Percentiles rank a stretch among this genome's conserved stretches.
Conservation (phyloP, 2,797 vertebrate genomes). For the Epinephelus awoara region DNA sequence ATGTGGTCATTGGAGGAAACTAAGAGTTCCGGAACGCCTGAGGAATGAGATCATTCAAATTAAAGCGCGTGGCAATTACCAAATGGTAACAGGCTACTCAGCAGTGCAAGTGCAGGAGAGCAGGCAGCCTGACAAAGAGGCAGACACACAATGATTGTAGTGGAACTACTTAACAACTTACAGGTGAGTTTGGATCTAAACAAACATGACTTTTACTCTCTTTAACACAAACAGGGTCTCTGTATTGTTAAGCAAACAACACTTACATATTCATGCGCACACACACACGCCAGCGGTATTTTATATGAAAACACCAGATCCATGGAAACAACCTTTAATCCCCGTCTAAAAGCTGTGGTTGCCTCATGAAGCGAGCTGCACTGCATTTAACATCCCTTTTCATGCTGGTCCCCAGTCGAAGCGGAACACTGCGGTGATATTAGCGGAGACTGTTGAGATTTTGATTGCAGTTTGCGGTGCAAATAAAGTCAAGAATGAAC, state of each 20-base stretch:
- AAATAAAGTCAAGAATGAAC: slow-evolving; percentile 77
- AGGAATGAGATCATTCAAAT: slow-evolving; percentile 80
- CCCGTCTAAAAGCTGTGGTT: slow-evolving; percentile 65
- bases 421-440: slow-evolving; percentile 68
- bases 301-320: slow-evolving; percentile 58
- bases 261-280: not conserved
- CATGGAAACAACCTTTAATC: slow-evolving; percentile 64
- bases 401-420: slow-evolving; percentile 56
- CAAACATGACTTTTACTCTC: slow-evolving; percentile 49
- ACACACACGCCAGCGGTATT: slow-evolving; percentile 9
- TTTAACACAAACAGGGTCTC: slow-evolving; percentile 6
- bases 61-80: slow-evolving; percentile 74
- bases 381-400: slow-evolving; percentile 47
- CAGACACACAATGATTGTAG: slow-evolving; percentile 58
- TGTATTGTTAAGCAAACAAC: slow-evolving; percentile 25
- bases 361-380: slow-evolving; percentile 48
- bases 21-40: slow-evolving; percentile 67
- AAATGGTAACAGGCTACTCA: slow-evolving; percentile 58
- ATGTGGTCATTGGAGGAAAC: slow-evolving; percentile 73
- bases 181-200: slow-evolving; percentile 74
- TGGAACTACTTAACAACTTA: slow-evolving; percentile 66
- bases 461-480: slow-evolving; percentile 73
- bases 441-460: slow-evolving; percentile 63
- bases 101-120: slow-evolving; percentile 65
- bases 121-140: slow-evolving; percentile 59